Evolutionary conservation across 2,797 vertebrate genomes (phyloP), one percentile per base, ranked within the genome.

Genomic region (Lepilemur septentrionalis): DNA sequence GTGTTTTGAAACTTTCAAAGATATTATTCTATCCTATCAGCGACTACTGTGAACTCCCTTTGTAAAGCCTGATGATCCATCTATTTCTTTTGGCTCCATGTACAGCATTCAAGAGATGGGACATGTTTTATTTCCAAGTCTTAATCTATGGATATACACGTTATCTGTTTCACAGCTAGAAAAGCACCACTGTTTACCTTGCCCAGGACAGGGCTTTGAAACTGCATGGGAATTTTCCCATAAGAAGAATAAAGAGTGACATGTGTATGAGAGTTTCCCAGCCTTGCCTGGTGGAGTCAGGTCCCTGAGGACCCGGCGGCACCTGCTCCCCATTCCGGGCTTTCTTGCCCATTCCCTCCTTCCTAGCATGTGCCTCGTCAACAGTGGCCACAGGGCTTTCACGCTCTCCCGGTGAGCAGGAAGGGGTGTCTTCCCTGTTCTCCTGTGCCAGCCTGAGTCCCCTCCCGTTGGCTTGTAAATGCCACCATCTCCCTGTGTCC

Each of bases 1-100:
- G 38, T 98, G 97, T 97, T 98, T 98, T 98, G 95, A 97, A 98
- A 67, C 97, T 97, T 97, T 94, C 92, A 97, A 97, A 98, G 95
- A 97, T 97, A 98, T 8, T 87, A 82, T 94, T 94, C 72, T 97
- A n/a, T 96, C 7, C 32, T 97, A 96, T 96, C 93, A 93, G 94
- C 94, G 89, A 94, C 86, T 94, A 86, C 96, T 65, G 95, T 73
- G 96, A 98, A 88, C 89, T 85, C 94, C 96, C 94, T 98, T 98
- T 97, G 96, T 97, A 93, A 98, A 98, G 43, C 80, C 78, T 89
- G 57, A 88, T 94, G 97, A 94, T 97, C 91, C 50, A 78, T 93
- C 15, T 98, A 94, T 98, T 98, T 96, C 90, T 98, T 96, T 98
- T 98, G 98, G 97, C 98, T 75, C 50, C 0, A 0, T 0, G 30